phyloP scores from a whole-genome alignment of 2,888 invertebrate species.

The Isotomurus palustris region DNA sequence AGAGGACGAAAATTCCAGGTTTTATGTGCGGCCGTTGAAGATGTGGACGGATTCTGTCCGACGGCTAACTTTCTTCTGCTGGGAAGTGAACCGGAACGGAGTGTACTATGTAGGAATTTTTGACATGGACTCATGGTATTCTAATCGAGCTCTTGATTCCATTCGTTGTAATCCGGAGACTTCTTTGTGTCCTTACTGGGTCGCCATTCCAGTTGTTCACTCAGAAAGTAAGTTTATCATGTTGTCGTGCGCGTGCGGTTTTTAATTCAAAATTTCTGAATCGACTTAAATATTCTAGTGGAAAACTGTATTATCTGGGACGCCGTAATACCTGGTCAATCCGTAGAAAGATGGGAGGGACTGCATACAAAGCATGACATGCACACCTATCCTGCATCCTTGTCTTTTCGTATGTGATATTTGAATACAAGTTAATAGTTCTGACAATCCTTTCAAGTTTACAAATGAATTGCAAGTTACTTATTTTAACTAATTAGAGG shows the following conservation, averaged over 20 bases:
- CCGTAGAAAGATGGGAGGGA: slow-evolving; percentile 68
- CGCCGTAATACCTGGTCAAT: no score
- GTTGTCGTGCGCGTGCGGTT: no score
- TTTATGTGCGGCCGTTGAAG: slow-evolving; percentile 36
- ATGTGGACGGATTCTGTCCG: slow-evolving; percentile 35
- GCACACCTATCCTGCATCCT: slow-evolving; percentile 75
- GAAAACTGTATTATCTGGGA: no score
- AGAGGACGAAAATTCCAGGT: slow-evolving; percentile 15
- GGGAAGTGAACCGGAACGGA: slow-evolving; percentile 40
- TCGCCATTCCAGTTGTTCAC: slow-evolving; percentile 40
- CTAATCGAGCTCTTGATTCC: slow-evolving; percentile 74
- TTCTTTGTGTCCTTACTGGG: slow-evolving; percentile 42
- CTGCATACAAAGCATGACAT: slow-evolving; percentile 35
- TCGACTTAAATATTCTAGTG: no score
- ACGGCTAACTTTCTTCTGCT: slow-evolving; percentile 36
- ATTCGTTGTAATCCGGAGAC: slow-evolving; percentile 25
- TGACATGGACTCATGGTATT: slow-evolving; percentile 93
- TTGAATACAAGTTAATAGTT: neutral
- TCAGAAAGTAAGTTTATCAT: no score
- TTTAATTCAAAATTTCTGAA: no score
- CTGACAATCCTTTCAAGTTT: neutral
- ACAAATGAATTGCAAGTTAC: neutral
- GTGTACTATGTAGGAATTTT: slow-evolving; percentile 56
- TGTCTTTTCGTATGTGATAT: slow-evolving; percentile 65
- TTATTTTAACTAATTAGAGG: slow-evolving; percentile 20